A percentile compares a stretch with the other conserved stretches of the same genome.
phyloP scores from a whole-genome alignment of 2,888 invertebrate species.

The Chalcosyrphus nemorum region DNA sequence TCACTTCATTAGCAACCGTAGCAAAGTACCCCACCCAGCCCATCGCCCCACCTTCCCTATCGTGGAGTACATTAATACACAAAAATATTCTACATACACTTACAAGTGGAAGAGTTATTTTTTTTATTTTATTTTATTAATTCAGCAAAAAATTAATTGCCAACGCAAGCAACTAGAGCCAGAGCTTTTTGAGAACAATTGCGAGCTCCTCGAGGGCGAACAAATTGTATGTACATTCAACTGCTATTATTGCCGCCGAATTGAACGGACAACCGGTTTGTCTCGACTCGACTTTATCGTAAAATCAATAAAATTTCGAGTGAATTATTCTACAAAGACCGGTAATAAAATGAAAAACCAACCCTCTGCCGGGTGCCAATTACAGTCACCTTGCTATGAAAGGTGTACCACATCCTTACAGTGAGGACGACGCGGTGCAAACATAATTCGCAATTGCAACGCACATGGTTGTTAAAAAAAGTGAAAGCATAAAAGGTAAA shows the following conservation, averaged over 20 bases:
- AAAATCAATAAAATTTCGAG: slow-evolving; percentile 64
- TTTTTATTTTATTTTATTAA: slow-evolving; percentile 58
- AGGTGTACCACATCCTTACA: neutral
- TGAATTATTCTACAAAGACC: slow-evolving; percentile 41
- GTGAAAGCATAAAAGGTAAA: slow-evolving; percentile 40
- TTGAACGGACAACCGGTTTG: slow-evolving; percentile 68
- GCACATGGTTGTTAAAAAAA: slow-evolving; percentile 50
- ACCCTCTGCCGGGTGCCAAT: slow-evolving; percentile 39
- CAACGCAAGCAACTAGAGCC: slow-evolving; percentile 32
- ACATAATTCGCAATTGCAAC: slow-evolving; percentile 25
- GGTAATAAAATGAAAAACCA: slow-evolving; percentile 34
- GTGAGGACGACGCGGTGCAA: too few species aligned
- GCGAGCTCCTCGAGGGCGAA: slow-evolving; percentile 27
- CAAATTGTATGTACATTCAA: neutral
- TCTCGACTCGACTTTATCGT: slow-evolving; percentile 21
- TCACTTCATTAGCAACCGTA: slow-evolving; percentile 63
- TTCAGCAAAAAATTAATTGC: slow-evolving; percentile 67
- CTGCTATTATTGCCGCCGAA: slow-evolving; percentile 1
- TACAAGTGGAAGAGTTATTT: slow-evolving; percentile 46
- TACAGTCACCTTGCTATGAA: slow-evolving; percentile 26
- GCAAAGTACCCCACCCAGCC: neutral
- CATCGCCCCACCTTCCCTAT: slow-evolving; percentile 3
- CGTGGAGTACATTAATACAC: neutral
- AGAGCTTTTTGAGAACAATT: slow-evolving; percentile 43
- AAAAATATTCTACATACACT: slow-evolving; percentile 8